These are phyloP conservation scores for Epinephelus moara DNA, from an alignment of 2,113 vertebrate genomes.

Conservation along the genomic window DNA sequence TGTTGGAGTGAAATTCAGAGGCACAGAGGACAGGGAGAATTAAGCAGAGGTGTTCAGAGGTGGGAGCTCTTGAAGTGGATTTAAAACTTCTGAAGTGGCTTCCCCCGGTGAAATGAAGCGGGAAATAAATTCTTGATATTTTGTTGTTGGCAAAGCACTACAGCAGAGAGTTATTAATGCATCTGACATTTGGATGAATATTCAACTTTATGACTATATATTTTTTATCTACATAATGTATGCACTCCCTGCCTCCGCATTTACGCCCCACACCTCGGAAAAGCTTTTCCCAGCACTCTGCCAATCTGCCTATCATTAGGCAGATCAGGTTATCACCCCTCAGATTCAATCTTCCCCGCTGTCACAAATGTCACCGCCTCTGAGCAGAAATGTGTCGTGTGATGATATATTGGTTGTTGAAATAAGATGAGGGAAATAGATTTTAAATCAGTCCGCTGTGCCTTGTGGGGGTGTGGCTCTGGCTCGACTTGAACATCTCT, in stretches of 20 bases:
- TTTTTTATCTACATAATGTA: slow-evolving; percentile 35
- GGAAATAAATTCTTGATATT: slow-evolving; percentile 43
- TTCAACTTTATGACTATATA: slow-evolving; percentile 31
- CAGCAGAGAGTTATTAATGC: slow-evolving; percentile 19
- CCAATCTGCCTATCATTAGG: slow-evolving; percentile 68
- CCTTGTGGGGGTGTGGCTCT: slow-evolving; percentile 47
- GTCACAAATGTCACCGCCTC: slow-evolving; percentile 72
- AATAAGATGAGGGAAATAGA: slow-evolving; percentile 68
- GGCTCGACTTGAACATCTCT: slow-evolving; percentile 42
- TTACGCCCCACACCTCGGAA: slow-evolving; percentile 15
- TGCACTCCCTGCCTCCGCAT: slow-evolving; percentile 38
- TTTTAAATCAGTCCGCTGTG: slow-evolving; percentile 66
- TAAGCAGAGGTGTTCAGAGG: slow-evolving; percentile 43
- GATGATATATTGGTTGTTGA: slow-evolving; percentile 70
- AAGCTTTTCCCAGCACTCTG: slow-evolving; percentile 51
- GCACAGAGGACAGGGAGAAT: slow-evolving; percentile 46
- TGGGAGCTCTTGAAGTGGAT: slow-evolving; percentile 47
- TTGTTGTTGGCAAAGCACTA: slow-evolving; percentile 22
- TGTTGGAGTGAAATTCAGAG: slow-evolving; percentile 50
- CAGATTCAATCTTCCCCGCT: slow-evolving; percentile 70
- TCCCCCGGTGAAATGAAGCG: slow-evolving; percentile 7
- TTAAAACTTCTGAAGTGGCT: slow-evolving; percentile 41
- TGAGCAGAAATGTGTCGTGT: slow-evolving; percentile 50
- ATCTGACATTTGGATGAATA: slow-evolving; percentile 50
- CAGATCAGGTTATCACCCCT: slow-evolving; percentile 70